A percentile compares a stretch with the other conserved stretches of the same genome.
These are phyloP conservation scores for Hormaphis cornu DNA, from an alignment of 1,140 invertebrate genomes.

Conservation along the genomic window DNA sequence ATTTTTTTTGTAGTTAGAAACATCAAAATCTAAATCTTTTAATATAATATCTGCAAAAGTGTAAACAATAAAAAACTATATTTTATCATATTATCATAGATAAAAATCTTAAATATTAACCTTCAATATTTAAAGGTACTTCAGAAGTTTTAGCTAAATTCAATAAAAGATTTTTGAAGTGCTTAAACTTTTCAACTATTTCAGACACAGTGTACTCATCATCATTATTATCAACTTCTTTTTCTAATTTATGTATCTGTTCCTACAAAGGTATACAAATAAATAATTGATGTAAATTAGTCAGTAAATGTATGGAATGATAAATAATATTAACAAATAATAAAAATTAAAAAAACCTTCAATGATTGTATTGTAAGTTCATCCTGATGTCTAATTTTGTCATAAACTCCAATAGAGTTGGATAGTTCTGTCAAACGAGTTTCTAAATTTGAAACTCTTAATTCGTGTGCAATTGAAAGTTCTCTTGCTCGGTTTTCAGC, in stretches of 20 bases:
- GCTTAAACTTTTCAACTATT: slow-evolving; percentile 26
- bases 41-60: slow-evolving; percentile 10
- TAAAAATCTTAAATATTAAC: neutral
- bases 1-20: slow-evolving; percentile 3
- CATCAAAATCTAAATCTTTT: slow-evolving; percentile 11
- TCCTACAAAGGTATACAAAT: neutral
- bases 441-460: slow-evolving; percentile 66
- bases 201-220: slow-evolving; percentile 6
- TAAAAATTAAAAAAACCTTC: slow-evolving; percentile 42
- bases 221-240: neutral
- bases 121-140: slow-evolving; percentile 27
- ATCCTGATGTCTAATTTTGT: slow-evolving; percentile 61
- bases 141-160: slow-evolving; percentile 24
- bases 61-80: neutral
- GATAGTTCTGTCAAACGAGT: slow-evolving; percentile 68
- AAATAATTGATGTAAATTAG: neutral
- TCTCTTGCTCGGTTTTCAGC: slow-evolving; percentile 59
- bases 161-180: slow-evolving; percentile 25
- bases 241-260: slow-evolving; percentile 20
- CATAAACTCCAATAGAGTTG: slow-evolving; percentile 66
- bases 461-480: slow-evolving; percentile 58
- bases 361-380: slow-evolving; percentile 63
- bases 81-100: neutral
- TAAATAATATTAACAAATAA: neutral
- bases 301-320: neutral